Conservation (phyloP, 2,113 vertebrate species). For the Crypturellus undulatus region DNA sequence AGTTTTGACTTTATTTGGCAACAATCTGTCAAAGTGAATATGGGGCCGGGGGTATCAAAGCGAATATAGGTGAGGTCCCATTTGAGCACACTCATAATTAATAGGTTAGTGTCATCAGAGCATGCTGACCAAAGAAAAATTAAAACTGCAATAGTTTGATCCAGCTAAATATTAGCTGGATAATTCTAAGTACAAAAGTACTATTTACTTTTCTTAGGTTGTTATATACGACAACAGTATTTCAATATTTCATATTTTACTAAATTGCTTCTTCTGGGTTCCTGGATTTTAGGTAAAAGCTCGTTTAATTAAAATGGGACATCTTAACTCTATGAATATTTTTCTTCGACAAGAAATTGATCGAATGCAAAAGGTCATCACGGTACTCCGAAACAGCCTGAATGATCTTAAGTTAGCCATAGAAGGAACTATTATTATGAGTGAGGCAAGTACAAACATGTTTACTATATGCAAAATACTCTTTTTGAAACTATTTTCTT, state of each 20-base stretch:
- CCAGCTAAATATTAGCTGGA: not conserved
- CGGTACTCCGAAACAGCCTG: conserved; percentile 72
- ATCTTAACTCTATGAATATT: conserved; percentile 84
- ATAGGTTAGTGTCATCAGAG: not conserved
- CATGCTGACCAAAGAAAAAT: not conserved
- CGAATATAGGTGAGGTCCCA: not conserved
- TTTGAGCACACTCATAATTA: not conserved
- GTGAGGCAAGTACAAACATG: conserved; percentile 74
- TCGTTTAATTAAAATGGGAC: conserved; percentile 81
- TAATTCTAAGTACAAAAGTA: not conserved
- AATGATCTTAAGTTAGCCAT: conserved; percentile 81
- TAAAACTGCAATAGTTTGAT: not conserved
- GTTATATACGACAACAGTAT: not conserved
- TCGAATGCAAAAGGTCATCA: conserved; percentile 81
- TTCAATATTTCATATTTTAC: not conserved
- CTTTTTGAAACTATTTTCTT: not conserved
- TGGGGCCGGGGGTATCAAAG: too few relatives aligned
- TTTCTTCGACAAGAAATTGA: conserved; percentile 85
- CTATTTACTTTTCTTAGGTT: not conserved
- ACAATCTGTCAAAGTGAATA: not conserved
- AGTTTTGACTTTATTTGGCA: not conserved
- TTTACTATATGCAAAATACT: not conserved
- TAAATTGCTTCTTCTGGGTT: not conserved
- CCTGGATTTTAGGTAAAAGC: conserved; percentile 77
- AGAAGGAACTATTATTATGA: conserved; percentile 85